These are phyloP conservation scores for Himantopus leucocephalus DNA, from an alignment of 2,113 vertebrate species.

Conservation along the genomic window DNA sequence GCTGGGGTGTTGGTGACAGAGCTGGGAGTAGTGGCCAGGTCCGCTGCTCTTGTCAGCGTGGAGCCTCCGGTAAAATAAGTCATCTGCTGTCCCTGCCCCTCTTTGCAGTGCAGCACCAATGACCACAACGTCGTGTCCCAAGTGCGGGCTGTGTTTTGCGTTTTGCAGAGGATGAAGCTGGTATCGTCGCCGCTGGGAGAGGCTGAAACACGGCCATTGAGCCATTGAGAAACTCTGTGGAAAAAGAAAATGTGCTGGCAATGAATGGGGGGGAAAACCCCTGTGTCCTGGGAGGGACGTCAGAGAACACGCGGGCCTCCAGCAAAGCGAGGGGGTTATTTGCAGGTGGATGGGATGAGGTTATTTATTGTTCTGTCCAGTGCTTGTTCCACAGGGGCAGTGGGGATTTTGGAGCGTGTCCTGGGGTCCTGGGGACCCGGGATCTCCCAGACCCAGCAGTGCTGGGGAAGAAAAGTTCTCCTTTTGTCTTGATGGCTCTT, in stretches of 20 bases:
- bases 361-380: not conserved
- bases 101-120: not conserved
- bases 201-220: not conserved
- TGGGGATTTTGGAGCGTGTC: not conserved
- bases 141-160: not conserved
- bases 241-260: not conserved
- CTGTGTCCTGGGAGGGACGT: too few species aligned
- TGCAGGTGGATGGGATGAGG: not conserved
- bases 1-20: not conserved
- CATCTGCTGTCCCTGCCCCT: not conserved
- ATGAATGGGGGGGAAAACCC: not conserved
- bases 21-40: not conserved
- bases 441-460: too few species aligned
- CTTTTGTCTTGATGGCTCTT: too few species aligned
- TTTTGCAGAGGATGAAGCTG: not conserved
- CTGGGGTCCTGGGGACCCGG: too few species aligned
- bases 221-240: not conserved
- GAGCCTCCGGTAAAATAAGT: not conserved
- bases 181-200: not conserved
- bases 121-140: fast-evolving
- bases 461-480: too few species aligned
- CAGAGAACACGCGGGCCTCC: too few species aligned
- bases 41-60: too few species aligned
- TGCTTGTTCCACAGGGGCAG: fast-evolving
- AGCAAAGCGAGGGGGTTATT: not conserved